Conservation (phyloP, 1,140 invertebrate species). For the Phymastichus coffea region DNA sequence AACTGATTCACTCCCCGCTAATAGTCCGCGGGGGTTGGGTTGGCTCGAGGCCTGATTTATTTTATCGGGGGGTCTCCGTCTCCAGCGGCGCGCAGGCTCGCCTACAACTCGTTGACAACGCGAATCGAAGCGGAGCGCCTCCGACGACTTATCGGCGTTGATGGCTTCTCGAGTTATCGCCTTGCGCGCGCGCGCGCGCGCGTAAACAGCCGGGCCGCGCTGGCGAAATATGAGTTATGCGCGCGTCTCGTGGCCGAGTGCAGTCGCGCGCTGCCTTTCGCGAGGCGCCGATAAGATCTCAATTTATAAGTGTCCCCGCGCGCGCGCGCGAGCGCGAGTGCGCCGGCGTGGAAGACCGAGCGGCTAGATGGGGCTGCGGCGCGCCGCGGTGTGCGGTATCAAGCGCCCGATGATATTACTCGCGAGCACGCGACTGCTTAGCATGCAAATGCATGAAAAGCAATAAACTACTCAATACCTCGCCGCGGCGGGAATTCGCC, state of each 20-base stretch:
- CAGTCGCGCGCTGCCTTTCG: neutral
- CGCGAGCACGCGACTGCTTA: slow-evolving; percentile 52
- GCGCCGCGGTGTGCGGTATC: slow-evolving; percentile 42
- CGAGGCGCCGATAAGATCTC: slow-evolving; percentile 46
- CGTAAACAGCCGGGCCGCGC: no score
- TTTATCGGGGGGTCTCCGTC: slow-evolving; percentile 37
- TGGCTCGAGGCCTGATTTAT: slow-evolving; percentile 45
- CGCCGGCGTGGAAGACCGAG: slow-evolving; percentile 51
- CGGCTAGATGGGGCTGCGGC: slow-evolving; percentile 39
- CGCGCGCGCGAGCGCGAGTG: slow-evolving; percentile 1
- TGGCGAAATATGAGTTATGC: no score
- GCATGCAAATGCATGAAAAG: slow-evolving; percentile 54
- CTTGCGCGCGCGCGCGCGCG: no score
- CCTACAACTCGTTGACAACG: slow-evolving; percentile 28
- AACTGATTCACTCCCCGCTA: slow-evolving; percentile 48
- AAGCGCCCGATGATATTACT: slow-evolving; percentile 49
- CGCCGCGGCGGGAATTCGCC: slow-evolving; percentile 40
- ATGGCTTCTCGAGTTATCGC: neutral
- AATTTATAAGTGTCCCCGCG: slow-evolving; percentile 52
- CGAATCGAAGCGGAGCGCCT: no score
- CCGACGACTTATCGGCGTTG: no score
- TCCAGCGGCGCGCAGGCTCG: no score
- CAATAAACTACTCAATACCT: slow-evolving; percentile 55
- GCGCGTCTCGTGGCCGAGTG: no score
- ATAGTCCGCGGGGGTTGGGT: slow-evolving; percentile 28